Conservation (phyloP, 2,113 vertebrate genomes). For the Oreochromis niloticus region DNA sequence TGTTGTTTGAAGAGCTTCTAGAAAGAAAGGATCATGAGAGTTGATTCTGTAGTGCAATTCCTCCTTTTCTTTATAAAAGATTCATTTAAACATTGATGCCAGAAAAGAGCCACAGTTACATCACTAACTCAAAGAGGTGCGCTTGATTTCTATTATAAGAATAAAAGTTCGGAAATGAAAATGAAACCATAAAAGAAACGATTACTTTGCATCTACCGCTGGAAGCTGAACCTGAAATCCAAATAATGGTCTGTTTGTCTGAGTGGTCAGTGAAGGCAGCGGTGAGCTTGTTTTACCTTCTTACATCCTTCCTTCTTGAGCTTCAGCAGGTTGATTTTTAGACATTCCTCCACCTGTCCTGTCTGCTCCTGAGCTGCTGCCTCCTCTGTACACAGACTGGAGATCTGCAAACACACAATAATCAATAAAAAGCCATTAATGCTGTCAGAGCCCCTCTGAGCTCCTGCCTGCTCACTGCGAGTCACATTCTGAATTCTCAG, state of each 20-base stretch:
- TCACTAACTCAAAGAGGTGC: rapidly evolving
- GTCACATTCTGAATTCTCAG: not conserved
- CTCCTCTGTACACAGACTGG: conserved; percentile 87
- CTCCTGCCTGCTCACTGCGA: not conserved
- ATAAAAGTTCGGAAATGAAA: not conserved
- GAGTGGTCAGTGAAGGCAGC: not conserved
- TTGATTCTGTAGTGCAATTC: not conserved
- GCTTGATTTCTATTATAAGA: not conserved
- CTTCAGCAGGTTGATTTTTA: conserved; percentile 95
- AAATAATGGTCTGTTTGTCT: not conserved
- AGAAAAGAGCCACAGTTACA: not conserved
- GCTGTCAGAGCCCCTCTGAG: not conserved
- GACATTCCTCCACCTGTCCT: conserved; percentile 95
- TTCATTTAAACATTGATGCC: not conserved
- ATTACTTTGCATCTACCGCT: not conserved
- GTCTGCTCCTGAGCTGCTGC: conserved; percentile 97
- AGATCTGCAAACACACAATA: conserved; percentile 73
- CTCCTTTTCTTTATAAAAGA: not conserved
- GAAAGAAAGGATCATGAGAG: not conserved
- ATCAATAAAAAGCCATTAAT: not conserved
- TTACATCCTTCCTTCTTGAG: conserved; percentile 89
- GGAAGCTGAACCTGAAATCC: rapidly evolving
- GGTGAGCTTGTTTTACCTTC: conserved; percentile 73
- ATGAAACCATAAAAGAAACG: not conserved
- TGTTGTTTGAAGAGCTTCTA: not conserved